A percentile compares a stretch with the other conserved stretches of the same genome.
phyloP scores from a whole-genome alignment of 2,113 vertebrate genomes.

The Campylomormyrus tamandua region DNA sequence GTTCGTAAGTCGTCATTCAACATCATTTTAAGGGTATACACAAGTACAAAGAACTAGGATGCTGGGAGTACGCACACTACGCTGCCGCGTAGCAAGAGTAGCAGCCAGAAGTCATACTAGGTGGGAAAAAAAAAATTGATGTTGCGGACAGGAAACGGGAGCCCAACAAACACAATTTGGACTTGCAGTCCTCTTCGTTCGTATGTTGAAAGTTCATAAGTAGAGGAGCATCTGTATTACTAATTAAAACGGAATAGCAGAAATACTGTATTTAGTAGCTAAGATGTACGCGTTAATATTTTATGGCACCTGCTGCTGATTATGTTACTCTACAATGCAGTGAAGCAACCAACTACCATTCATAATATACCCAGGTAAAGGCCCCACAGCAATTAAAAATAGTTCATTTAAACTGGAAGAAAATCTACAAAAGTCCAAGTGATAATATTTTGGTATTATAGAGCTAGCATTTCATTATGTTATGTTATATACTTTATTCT shows the following conservation, averaged over 20 bases:
- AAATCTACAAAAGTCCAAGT: neutral
- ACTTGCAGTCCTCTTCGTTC: too few species aligned
- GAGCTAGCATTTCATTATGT: neutral
- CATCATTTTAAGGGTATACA: too few species aligned
- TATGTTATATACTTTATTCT: neutral
- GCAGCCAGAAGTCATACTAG: too few species aligned
- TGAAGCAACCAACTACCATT: neutral
- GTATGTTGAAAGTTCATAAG: too few species aligned
- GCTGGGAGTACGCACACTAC: too few species aligned
- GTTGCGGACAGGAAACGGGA: too few species aligned
- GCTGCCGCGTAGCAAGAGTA: too few species aligned
- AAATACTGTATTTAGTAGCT: neutral
- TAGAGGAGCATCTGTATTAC: neutral
- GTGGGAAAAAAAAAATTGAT: too few species aligned
- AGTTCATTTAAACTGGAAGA: neutral
- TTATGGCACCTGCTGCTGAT: neutral
- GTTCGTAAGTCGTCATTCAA: too few species aligned
- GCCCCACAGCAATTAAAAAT: neutral
- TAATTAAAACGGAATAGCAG: neutral
- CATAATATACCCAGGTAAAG: neutral
- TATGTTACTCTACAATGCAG: neutral
- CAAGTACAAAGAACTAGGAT: too few species aligned
- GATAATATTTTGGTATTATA: neutral
- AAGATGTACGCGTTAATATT: neutral
- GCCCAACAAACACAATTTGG: too few species aligned